Conservation (phyloP, 2,888 invertebrate species). For the Leptura quadrifasciata region DNA sequence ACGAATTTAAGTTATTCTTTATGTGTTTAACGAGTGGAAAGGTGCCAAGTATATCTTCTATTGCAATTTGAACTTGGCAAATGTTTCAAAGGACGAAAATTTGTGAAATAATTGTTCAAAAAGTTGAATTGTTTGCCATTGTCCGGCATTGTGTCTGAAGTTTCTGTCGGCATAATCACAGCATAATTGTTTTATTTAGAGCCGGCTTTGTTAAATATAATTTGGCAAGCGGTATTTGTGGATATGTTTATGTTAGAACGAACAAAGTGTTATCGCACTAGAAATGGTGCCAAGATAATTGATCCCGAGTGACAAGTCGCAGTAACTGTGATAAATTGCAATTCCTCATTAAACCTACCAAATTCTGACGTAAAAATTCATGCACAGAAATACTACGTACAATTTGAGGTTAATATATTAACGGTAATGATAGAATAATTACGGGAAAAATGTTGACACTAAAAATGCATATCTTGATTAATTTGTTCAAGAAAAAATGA, state of each 20-base stretch:
- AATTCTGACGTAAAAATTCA: no score
- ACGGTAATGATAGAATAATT: no score
- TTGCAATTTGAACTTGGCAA: constrained; percentile 22
- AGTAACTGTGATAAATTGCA: no score
- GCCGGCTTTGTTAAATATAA: not conserved
- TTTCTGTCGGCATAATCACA: not conserved
- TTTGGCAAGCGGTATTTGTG: not conserved
- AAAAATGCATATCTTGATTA: no score
- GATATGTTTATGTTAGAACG: not conserved
- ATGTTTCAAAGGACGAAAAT: constrained; percentile 17
- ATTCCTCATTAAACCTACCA: no score
- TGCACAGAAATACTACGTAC: no score
- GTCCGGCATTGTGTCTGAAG: not conserved
- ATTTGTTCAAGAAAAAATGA: no score
- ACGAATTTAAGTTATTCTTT: constrained; percentile 17
- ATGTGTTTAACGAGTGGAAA: not conserved
- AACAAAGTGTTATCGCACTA: not conserved
- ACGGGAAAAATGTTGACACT: no score
- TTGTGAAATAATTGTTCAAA: constrained; percentile 18
- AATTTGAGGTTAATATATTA: no score
- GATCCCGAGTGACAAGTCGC: no score
- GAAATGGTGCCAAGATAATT: no score
- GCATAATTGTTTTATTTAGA: not conserved
- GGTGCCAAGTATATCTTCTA: constrained; percentile 15
- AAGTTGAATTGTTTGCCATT: constrained; percentile 16